Evolutionary conservation across 2,797 vertebrate genomes (phyloP).

Genomic region (Pyrrhura leucotis): DNA sequence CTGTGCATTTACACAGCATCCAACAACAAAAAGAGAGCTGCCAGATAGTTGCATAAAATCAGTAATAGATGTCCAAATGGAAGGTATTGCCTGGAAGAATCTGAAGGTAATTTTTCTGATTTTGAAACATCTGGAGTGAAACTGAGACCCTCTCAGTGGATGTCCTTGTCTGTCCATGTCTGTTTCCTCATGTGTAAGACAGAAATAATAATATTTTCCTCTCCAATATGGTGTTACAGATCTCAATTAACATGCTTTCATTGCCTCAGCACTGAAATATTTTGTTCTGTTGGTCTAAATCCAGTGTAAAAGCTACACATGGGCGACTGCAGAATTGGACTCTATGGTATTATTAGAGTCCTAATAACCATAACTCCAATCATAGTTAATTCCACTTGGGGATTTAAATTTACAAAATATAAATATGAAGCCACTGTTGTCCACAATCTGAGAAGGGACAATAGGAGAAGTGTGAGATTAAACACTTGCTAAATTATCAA

Average conservation of each 20-base stretch:
- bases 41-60: not conserved
- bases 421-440: not conserved
- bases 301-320: not conserved
- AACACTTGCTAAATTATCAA: not conserved
- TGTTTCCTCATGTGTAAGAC: not conserved
- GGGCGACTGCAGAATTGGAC: not conserved
- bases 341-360: not conserved
- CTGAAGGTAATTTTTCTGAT: not conserved
- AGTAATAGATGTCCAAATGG: not conserved
- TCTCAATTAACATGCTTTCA: not conserved
- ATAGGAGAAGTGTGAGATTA: not conserved
- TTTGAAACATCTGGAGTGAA: constrained; percentile 6
- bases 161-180: not conserved
- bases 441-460: not conserved
- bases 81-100: not conserved
- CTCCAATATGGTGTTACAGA: not conserved
- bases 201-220: not conserved
- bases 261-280: not conserved
- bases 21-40: not conserved
- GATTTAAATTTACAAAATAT: not conserved
- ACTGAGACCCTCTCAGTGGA: not conserved
- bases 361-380: not conserved
- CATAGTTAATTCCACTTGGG: not conserved
- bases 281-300: constrained; percentile 27
- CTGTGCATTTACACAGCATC: not conserved